Percentiles rank a stretch among this genome's conserved stretches.
phyloP scores from a whole-genome alignment of 37 sponge, comb jelly and placozoan species.

The Ianthella basta region DNA sequence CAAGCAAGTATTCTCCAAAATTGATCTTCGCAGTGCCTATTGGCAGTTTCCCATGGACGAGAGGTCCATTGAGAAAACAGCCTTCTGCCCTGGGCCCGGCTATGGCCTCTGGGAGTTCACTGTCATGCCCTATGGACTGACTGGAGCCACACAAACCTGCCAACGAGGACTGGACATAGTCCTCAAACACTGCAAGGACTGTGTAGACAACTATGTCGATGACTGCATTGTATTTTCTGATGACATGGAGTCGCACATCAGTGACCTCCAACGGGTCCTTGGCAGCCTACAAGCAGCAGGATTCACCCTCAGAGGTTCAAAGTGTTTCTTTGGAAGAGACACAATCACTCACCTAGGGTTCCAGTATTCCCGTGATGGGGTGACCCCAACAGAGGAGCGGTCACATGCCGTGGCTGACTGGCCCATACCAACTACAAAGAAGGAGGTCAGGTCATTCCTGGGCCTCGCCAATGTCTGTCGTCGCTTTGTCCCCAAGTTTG shows the following conservation, averaged over 20 bases:
- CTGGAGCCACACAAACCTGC: conserved; percentile 24
- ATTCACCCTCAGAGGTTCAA: not conserved
- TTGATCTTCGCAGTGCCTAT: conserved; percentile 6
- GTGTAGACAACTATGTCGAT: conserved; percentile 1
- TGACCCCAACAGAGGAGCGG: not conserved
- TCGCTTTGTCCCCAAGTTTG: conserved; percentile 12
- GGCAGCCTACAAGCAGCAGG: not conserved
- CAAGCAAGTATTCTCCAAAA: conserved; percentile 7
- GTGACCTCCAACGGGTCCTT: not conserved
- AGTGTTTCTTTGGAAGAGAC: conserved; percentile 13
- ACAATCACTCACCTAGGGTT: conserved; percentile 22
- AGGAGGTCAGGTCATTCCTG: not conserved
- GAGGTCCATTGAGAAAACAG: conserved; percentile 1
- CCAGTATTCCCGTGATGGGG: not conserved
- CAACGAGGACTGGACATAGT: conserved; percentile 26
- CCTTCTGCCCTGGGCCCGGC: conserved; percentile 26
- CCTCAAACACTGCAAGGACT: conserved; percentile 23
- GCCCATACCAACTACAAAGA: conserved; percentile 6
- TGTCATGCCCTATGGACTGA: conserved; percentile 30
- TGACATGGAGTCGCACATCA: not conserved
- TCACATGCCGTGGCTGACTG: not conserved
- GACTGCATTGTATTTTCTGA: conserved; percentile 19
- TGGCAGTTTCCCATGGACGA: conserved; percentile 14
- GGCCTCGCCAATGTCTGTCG: conserved; percentile 13
- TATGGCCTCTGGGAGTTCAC: conserved; percentile 39